Conservation (phyloP, 92 coral and sea anemone genomes). For the Parazoanthus atlanticus region DNA sequence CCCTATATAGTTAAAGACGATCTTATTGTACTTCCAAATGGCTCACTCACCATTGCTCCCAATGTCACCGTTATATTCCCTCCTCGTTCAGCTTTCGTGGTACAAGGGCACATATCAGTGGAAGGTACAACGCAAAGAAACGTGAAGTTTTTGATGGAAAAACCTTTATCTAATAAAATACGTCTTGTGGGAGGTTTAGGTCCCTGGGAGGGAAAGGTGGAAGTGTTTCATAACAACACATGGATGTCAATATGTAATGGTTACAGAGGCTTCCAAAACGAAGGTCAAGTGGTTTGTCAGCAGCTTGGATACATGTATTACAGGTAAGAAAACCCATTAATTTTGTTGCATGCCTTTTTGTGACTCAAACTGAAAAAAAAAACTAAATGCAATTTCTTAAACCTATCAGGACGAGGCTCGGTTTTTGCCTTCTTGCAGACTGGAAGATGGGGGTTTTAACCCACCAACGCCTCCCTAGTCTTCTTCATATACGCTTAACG, state of each 20-base stretch:
- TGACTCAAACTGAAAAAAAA: too few species aligned
- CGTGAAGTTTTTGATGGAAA: conserved; percentile 27
- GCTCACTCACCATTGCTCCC: neutral
- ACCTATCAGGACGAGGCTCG: too few species aligned
- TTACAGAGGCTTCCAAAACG: conserved; percentile 10
- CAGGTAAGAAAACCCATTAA: neutral
- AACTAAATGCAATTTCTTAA: too few species aligned
- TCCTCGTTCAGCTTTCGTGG: conserved; percentile 20
- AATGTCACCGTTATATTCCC: conserved; percentile 60
- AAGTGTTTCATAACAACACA: conserved; percentile 41
- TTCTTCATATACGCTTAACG: too few species aligned
- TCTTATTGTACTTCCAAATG: too few species aligned
- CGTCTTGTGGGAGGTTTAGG: conserved; percentile 56
- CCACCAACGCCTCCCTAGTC: too few species aligned
- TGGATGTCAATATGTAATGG: conserved; percentile 58
- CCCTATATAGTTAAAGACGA: neutral
- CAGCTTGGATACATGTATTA: conserved; percentile 41
- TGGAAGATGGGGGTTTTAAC: too few species aligned
- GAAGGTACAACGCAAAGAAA: conserved; percentile 40
- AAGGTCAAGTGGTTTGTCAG: conserved; percentile 55
- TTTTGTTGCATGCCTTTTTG: too few species aligned
- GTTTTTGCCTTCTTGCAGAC: too few species aligned
- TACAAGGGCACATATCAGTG: conserved; percentile 55
- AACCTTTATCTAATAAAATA: neutral
- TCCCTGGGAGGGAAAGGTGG: conserved; percentile 63